phyloP scores from a whole-genome alignment of 2,888 invertebrate species.

The Rosalia funebris region DNA sequence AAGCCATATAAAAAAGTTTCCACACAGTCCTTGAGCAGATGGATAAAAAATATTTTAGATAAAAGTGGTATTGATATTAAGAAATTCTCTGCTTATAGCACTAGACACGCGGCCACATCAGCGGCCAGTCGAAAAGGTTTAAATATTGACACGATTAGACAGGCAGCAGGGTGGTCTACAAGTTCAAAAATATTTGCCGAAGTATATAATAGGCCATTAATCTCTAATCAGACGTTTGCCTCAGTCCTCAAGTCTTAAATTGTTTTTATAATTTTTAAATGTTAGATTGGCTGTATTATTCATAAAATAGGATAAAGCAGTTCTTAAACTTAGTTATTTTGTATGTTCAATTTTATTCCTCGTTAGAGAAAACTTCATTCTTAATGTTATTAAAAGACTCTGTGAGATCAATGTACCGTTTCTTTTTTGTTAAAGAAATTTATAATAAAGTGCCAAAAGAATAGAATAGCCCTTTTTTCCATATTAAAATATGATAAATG shows the following conservation, averaged over 20 bases:
- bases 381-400: too few relatives aligned
- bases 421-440: background rate
- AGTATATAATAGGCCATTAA: background rate
- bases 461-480: background rate
- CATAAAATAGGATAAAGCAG: too few relatives aligned
- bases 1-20: constrained; percentile 5
- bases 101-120: constrained; percentile 24
- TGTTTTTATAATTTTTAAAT: background rate
- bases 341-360: too few relatives aligned
- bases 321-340: background rate
- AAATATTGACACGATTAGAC: constrained; percentile 6
- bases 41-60: constrained; percentile 21
- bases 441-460: background rate
- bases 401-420: too few relatives aligned
- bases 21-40: constrained; percentile 16
- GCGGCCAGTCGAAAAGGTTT: constrained; percentile 24
- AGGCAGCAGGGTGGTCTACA: constrained; percentile 3
- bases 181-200: background rate
- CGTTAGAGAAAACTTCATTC: too few relatives aligned
- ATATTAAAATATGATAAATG: too few relatives aligned
- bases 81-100: constrained; percentile 16
- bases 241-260: background rate
- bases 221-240: background rate
- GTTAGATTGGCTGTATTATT: too few relatives aligned
- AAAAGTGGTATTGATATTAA: constrained; percentile 19